Evolutionary conservation across 2,888 invertebrate genomes (phyloP).

Genomic region (Rhopalosiphum nymphaeae): DNA sequence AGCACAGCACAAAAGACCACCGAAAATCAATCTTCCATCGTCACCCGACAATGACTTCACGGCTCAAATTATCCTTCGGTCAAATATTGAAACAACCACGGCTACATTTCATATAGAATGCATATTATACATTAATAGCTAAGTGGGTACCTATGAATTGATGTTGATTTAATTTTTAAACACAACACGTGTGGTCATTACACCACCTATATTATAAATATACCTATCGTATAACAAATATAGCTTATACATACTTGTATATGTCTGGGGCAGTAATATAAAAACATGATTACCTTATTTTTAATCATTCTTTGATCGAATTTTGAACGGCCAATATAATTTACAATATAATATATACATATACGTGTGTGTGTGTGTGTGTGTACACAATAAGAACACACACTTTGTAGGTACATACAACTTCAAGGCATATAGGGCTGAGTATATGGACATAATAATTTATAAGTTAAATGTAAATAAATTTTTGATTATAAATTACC

Average conservation of each 20-base stretch:
- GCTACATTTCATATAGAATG: neutral
- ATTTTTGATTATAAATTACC: no score
- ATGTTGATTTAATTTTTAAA: neutral
- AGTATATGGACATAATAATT: neutral
- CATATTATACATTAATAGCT: neutral
- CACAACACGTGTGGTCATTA: neutral
- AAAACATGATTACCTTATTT: neutral
- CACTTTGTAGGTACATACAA: neutral
- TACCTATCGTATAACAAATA: neutral
- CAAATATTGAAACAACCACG: constrained; percentile 49
- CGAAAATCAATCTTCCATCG: neutral
- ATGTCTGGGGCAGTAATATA: neutral
- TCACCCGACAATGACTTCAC: neutral
- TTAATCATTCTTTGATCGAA: neutral
- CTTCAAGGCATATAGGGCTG: neutral
- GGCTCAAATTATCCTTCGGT: neutral
- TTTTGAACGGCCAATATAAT: neutral
- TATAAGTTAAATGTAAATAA: neutral
- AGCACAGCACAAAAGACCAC: neutral
- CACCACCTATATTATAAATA: neutral
- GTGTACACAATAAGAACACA: neutral
- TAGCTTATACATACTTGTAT: neutral
- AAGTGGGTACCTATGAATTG: neutral
- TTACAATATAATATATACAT: neutral
- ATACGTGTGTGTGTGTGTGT: no score